Evolutionary conservation across 2,113 vertebrate genomes (phyloP), one percentile per base, ranked within the genome.

Genomic region (Pluvialis apricaria): DNA sequence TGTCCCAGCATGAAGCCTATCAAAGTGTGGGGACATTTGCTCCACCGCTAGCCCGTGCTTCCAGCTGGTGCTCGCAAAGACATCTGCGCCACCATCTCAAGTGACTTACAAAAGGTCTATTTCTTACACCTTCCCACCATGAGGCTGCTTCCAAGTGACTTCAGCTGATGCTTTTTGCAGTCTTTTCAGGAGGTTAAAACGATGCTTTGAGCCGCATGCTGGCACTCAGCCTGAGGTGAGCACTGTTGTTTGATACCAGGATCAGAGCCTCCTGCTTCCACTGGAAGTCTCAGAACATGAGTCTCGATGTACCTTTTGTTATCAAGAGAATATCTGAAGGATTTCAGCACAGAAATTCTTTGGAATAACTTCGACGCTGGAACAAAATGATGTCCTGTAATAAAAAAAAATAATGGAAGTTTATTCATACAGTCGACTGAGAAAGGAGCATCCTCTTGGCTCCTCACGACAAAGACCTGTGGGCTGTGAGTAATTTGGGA

Each of bases 141-240:
- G 28, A 90, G 9, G 15, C 47, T 54, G 29, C 75, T 93, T 78
- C 38, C 29, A 71, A 26, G 29, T 34, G 34, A 52, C 76, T 93
- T 79, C 57, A 90, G 78, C 11, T 60, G 58, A 65, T 72, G 40
- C 13, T 80, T 89, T 86, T 61, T 76, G 38, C 54, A 57, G 44
- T 15, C n/a, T 88, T 80, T 80, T 79, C 71, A 65, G 78, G 49
- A 64, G 32, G 62, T 38, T 89, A 51, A 93, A 91, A 79, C 8
- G 29, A 31, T 52, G 36, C 20, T 85, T 69, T 88, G 61, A 65
- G 49, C 28, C 76, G 32, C 5, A 2, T 82, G 66, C n/a, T 7
- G 5, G 38, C n/a, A 17, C 49, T 51, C 60, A 44, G 52, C 38
- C 7, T 6, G 66, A 58, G 47, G 22, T 85, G 57, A 60, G 22